A percentile compares a stretch with the other conserved stretches of the same genome.
These are phyloP conservation scores for Trogon surrucura DNA, from an alignment of 2,113 vertebrate species.

Conservation along the genomic window DNA sequence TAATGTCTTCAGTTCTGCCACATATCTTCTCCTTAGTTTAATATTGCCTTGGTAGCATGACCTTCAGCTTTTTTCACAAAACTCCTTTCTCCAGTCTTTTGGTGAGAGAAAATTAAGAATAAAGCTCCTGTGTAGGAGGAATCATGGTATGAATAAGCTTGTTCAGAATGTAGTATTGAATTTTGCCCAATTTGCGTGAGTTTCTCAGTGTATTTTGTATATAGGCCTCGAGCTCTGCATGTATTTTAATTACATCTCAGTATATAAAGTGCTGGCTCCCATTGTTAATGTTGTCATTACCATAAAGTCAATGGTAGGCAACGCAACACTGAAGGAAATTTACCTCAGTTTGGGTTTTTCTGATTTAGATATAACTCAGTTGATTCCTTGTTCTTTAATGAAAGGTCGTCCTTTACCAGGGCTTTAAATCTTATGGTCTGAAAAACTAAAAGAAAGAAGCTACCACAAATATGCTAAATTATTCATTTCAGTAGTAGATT, in stretches of 20 bases:
- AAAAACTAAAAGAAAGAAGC: not conserved
- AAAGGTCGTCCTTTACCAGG: not conserved
- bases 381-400: not conserved
- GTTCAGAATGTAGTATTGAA: not conserved
- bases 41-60: not conserved
- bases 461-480: not conserved
- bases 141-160: not conserved
- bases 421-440: not conserved
- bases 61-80: slow-evolving; percentile 35
- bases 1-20: not conserved
- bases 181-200: not conserved
- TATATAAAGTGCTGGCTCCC: not conserved
- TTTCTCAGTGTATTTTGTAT: slow-evolving; percentile 21
- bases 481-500: not conserved
- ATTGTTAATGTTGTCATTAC: not conserved
- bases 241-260: slow-evolving; percentile 22
- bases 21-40: slow-evolving; percentile 24
- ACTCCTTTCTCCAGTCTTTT: not conserved
- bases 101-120: slow-evolving; percentile 31
- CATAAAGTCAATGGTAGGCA: slow-evolving; percentile 3
- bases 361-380: not conserved
- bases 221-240: not conserved
- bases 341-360: not conserved
- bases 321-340: not conserved
- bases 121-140: not conserved